Base-by-base conservation (phyloP, 2,888 invertebrate species). In the Rhamnusium bicolor region DNA sequence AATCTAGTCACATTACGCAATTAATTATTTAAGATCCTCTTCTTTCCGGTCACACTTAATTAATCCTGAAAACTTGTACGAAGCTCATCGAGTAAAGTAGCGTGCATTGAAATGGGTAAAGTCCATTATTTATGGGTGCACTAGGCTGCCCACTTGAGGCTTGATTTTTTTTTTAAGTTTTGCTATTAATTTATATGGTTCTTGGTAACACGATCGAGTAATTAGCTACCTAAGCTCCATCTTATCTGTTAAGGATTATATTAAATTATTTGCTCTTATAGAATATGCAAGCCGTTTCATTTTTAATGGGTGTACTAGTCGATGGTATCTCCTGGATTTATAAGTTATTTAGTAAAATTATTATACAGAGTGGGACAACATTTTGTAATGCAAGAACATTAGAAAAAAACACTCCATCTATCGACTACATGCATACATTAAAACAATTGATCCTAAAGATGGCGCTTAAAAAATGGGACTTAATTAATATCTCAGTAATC, bases 91-190 rank as follows among this genome's bases (percentile, higher is more conserved):
- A 72, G 70, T 29, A 67, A 75, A 72, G 73, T 74, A 75, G 77
- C 77, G 72, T 75, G 75, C 75, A 69, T 72, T 69, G 72, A 76
- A 75, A 75, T 75, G 71, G 69, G 75, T 76, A 78, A 74, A 69
- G 75, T 77, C 76, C 75, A 77, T 80, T 78, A 79, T 79, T 80
- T 80, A 79, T 79, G 80, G 74, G 75, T 74, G 74, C 73, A 73
- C 66, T 65, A 73, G 74, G 77, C 75, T 74, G 77, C 79, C 68
- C 63, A 76, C 75, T 75, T 63, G 68, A 66, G 72, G 69, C 69
- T 63, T 66, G 71, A 69, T 69, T 62, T 60, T 53, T 29, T 56
- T 24, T 60, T 68, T 72, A 75, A 40, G 49, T 24, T 46, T 18
- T 24, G 53, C 72, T 72, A 74, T 79, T 80, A 79, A 80, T 80